Percentiles rank a stretch among this genome's conserved stretches.
phyloP scores from a whole-genome alignment of 2,797 vertebrate species.

The Enteromius viviparus region DNA sequence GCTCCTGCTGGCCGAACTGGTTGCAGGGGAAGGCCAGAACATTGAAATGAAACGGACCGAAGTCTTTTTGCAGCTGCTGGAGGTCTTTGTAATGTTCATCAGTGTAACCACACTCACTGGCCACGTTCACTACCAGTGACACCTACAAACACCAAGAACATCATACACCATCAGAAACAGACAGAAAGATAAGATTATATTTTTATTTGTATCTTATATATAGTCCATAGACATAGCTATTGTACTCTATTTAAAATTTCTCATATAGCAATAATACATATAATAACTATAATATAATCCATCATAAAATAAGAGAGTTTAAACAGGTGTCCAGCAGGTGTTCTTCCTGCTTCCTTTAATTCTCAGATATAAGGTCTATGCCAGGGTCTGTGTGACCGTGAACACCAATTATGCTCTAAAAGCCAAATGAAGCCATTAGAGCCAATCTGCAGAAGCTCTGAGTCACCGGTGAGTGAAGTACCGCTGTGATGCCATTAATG shows the following conservation, averaged over 20 bases:
- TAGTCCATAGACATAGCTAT: no score
- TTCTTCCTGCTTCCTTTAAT: background rate
- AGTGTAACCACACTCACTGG: constrained; percentile 94
- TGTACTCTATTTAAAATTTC: no score
- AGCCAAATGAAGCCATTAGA: constrained; percentile 9
- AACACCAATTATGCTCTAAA: background rate
- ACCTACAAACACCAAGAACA: constrained; percentile 73
- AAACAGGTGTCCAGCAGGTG: background rate
- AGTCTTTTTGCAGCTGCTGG: constrained; percentile 90
- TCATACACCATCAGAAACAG: background rate
- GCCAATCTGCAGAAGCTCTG: background rate
- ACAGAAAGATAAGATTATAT: background rate
- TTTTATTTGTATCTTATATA: no score
- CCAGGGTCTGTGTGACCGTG: background rate
- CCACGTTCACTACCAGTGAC: constrained; percentile 94
- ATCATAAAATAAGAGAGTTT: background rate
- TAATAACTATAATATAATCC: no score
- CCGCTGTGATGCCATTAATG: background rate
- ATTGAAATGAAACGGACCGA: constrained; percentile 92
- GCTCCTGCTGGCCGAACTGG: constrained; percentile 96
- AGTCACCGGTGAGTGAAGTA: background rate
- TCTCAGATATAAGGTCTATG: background rate
- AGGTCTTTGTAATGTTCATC: constrained; percentile 90
- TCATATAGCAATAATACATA: no score
- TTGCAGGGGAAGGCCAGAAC: constrained; percentile 97